phyloP scores from a whole-genome alignment of 2,888 invertebrate species.

The Scaptomyza reducta region DNA sequence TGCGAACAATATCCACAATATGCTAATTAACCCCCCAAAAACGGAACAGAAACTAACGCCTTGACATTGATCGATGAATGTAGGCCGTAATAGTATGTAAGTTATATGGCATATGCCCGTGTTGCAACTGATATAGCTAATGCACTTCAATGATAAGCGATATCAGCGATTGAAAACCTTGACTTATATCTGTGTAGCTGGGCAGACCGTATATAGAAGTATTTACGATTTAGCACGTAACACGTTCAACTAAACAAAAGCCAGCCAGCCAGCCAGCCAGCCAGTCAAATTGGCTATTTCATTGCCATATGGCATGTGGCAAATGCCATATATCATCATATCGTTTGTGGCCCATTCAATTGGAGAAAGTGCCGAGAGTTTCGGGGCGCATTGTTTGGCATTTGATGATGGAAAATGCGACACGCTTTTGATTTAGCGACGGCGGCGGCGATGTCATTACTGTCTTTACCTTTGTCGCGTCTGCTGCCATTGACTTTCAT shows the following conservation, averaged over 20 bases:
- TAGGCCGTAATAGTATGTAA: background rate
- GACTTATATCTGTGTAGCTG: slow-evolving; percentile 53
- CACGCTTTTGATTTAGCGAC: slow-evolving; percentile 62
- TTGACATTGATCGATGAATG: slow-evolving; percentile 68
- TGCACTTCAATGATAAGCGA: slow-evolving; percentile 32
- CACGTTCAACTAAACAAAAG: background rate
- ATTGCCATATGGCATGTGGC: slow-evolving; percentile 13
- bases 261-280: slow-evolving; percentile 12
- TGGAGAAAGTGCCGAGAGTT: slow-evolving; percentile 54
- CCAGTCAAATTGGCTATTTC: slow-evolving; percentile 24
- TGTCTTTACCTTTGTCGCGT: slow-evolving; percentile 23
- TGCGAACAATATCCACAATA: slow-evolving; percentile 17
- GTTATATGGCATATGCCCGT: background rate
- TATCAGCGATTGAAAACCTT: slow-evolving; percentile 53
- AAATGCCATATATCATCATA: slow-evolving; percentile 29
- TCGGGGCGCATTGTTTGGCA: slow-evolving; percentile 45
- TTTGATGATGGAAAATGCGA: slow-evolving; percentile 66
- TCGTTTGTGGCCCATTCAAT: slow-evolving; percentile 44
- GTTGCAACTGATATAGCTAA: slow-evolving; percentile 23
- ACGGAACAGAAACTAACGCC: slow-evolving; percentile 14
- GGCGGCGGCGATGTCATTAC: background rate
- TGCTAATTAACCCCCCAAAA: slow-evolving; percentile 52
- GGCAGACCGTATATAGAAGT: slow-evolving; percentile 24
- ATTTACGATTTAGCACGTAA: slow-evolving; percentile 35
- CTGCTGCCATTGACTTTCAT: slow-evolving; percentile 69